A percentile compares a stretch with the other conserved stretches of the same genome.
These are phyloP conservation scores for Lysandra coridon DNA, from an alignment of 2,888 invertebrate genomes.

Conservation along the genomic window DNA sequence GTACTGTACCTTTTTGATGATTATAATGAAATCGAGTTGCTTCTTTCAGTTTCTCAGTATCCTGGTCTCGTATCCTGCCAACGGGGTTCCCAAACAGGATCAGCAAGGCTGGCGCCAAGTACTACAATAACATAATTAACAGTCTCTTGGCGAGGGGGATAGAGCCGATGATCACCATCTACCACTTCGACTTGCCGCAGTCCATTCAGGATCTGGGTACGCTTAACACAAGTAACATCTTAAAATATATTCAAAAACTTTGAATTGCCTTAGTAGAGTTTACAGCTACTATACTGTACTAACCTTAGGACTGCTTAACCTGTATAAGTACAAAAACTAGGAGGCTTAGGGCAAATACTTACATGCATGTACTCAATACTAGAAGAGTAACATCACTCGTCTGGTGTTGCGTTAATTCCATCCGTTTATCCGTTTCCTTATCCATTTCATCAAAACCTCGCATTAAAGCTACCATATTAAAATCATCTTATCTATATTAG, in stretches of 20 bases:
- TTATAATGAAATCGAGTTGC: not conserved
- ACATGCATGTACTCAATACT: no score
- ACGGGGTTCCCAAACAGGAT: slow-evolving; percentile 78
- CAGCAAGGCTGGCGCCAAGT: slow-evolving; percentile 84
- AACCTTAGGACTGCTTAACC: no score
- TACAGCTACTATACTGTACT: no score
- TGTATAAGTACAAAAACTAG: no score
- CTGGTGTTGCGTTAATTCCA: no score
- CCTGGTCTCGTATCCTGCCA: slow-evolving; percentile 85
- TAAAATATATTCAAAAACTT: not conserved
- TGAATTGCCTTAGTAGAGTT: not conserved
- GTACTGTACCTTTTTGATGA: not conserved
- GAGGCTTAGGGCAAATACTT: no score
- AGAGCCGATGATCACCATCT: slow-evolving; percentile 80
- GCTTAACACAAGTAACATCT: not conserved
- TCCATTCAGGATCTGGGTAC: slow-evolving; percentile 49
- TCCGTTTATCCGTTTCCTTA: no score
- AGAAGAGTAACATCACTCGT: no score
- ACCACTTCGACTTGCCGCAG: slow-evolving; percentile 82
- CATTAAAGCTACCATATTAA: no score
- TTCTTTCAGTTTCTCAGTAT: slow-evolving; percentile 77
- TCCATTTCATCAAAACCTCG: no score
- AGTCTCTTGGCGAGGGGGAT: slow-evolving; percentile 80
- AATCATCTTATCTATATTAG: no score
- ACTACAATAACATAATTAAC: slow-evolving; percentile 86